Conservation (phyloP, 2,797 vertebrate genomes). For the Hoplostethus mediterraneus region DNA sequence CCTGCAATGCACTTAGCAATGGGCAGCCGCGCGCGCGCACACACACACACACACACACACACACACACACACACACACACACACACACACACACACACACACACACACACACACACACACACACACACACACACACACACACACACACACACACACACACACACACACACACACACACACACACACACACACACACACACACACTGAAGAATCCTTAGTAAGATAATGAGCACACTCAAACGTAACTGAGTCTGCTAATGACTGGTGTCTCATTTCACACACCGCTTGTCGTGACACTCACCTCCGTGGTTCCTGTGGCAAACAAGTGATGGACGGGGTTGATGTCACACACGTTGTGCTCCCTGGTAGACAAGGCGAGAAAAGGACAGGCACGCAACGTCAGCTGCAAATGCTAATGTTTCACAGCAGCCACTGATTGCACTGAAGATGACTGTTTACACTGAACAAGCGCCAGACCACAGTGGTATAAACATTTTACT, state of each 20-base stretch:
- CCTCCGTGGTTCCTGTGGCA: conserved; percentile 93
- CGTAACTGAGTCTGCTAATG: background rate
- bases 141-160: background rate
- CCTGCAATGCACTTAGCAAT: too few species aligned
- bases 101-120: too few species aligned
- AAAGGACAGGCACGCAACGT: conserved; percentile 20
- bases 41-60: too few species aligned
- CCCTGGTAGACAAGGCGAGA: conserved; percentile 77
- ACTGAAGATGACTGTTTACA: too few species aligned
- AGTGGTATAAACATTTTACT: background rate
- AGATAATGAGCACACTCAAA: too few species aligned
- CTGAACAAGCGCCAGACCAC: background rate
- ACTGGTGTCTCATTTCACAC: conserved; percentile 14
- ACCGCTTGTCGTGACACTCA: conserved; percentile 62
- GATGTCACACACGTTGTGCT: conserved; percentile 95
- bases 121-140: too few species aligned
- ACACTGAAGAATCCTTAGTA: too few species aligned
- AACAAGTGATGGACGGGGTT: conserved; percentile 94
- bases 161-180: background rate
- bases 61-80: background rate
- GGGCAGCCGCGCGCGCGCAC: too few species aligned
- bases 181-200: too few species aligned
- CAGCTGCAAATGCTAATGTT: background rate
- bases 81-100: background rate
- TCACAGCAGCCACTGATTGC: background rate